Evolutionary conservation across 37 sponge, comb jelly and placozoan species (phyloP).

Genomic region (Lycopodina hypogea): DNA sequence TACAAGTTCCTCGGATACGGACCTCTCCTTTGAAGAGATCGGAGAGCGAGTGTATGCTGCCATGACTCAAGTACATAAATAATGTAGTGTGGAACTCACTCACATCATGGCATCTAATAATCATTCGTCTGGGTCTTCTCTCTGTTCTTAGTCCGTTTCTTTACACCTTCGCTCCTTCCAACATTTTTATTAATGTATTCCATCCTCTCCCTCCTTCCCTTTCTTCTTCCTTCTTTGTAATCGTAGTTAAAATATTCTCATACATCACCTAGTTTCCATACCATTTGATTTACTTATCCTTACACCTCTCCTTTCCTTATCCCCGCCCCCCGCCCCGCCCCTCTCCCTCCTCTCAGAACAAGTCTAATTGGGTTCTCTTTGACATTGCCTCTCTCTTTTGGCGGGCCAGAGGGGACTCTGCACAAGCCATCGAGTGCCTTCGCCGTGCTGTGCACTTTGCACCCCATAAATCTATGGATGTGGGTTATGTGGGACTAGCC

Average conservation of each 20-base stretch:
- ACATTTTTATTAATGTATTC: background rate
- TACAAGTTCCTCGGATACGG: background rate
- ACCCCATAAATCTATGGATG: conserved; percentile 46
- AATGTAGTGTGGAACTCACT: too few relatives aligned
- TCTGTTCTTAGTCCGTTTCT: too few relatives aligned
- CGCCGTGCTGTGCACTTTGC: conserved; percentile 68
- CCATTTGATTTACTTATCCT: too few relatives aligned
- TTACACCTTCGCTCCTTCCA: too few relatives aligned
- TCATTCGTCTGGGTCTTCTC: too few relatives aligned
- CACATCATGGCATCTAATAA: too few relatives aligned
- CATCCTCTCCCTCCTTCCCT: background rate
- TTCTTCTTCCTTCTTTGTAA: too few relatives aligned
- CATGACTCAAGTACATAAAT: conserved; percentile 43
- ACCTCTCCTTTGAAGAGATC: conserved; percentile 33
- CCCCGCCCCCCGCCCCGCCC: background rate
- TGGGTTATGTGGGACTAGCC: conserved; percentile 73
- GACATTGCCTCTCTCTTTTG: conserved; percentile 81
- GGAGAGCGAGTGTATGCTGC: conserved; percentile 45
- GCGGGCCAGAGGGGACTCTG: conserved; percentile 67
- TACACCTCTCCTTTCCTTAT: background rate
- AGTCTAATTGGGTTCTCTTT: conserved; percentile 76
- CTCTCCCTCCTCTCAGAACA: conserved; percentile 33
- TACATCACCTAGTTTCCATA: too few relatives aligned
- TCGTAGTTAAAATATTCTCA: too few relatives aligned
- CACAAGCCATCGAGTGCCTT: conserved; percentile 74